Evolutionary conservation across 1,140 invertebrate species (phyloP), one percentile per base, ranked within the genome.

Genomic region (Drosophila sp.): DNA sequence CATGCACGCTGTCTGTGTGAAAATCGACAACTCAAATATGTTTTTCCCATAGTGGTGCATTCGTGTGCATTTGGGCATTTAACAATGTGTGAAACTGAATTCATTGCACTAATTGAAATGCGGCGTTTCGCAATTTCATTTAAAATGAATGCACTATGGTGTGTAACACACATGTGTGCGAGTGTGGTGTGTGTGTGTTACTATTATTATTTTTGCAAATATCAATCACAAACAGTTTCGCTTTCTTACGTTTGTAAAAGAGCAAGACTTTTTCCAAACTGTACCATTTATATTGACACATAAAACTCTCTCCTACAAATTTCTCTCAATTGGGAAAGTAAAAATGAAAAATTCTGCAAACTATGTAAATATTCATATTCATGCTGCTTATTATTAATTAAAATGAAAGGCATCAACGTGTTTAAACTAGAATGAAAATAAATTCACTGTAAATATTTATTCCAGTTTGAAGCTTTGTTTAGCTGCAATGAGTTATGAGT

Each of bases 41-140:
- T 53, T 74, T 57, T 75, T 57, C 64, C 36, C 54, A 62, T 72
- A 51, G 38, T 72, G 69, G 43, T 56, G 54, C 27, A 45, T 40
- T 84, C 65, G 45, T 79, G 63, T 72, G 63, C 66, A 79, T 76
- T 83, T 83, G 57, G 65, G 63, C 72, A 84, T 84, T 83, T 57
- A 79, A 69, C 80, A 65, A 84, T 80, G 80, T 76, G 80, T 84
- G 82, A 84, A 84, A 80, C 65, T 73, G 76, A 72, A 79, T 83
- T 65, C 72, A 69, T 83, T 80, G 80, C 43, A 58, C 69, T 83
- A 84, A 83, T 84, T 84, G 76, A 84, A 84, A 72, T 72, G 72
- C 43, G 71, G 36, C 46, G 50, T 62, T 65, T 62, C 53, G 65
- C 62, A 76, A 76, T 65, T 76, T 79, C 34, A 67, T 72, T 76